Evolutionary conservation across 2,113 vertebrate species (phyloP), one percentile per base, ranked within the genome.

Genomic region (Suricata suricatta): DNA sequence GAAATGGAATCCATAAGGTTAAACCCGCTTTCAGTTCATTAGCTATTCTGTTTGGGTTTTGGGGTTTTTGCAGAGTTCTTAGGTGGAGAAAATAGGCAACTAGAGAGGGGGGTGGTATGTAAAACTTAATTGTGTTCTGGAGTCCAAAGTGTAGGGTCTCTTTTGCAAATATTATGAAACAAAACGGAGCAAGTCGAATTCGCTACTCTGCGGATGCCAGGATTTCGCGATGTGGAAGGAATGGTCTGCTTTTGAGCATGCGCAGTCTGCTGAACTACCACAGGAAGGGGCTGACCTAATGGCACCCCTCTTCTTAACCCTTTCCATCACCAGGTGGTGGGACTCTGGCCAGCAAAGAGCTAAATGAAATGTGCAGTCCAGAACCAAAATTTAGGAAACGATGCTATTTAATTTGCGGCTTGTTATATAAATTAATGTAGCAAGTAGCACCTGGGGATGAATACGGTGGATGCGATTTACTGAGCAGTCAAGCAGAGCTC

Each of bases 81-180:
- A 93, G 96, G 85, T 95, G 96, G 93, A 96, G 97, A 96, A 98
- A 98, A 68, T 77, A 91, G 97, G 90, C 97, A 79, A 91, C 97
- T 81, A 86, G 95, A 98, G 72, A 98, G 86, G 90, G 96, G 90
- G 41, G 88, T 96, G 88, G 98, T 95, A 96, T 88, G 71, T 86
- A 97, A 71, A 98, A 98, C 95, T 98, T 92, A 97, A 96, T 97
- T 97, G 85, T 98, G 72, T 97, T 60, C 57, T 82, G 3, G 44
- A 96, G 88, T 92, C 0, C 21, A 97, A 97, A 98, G 96, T n/a
- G 35, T 96, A 88, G 72, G 81, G 96, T 97, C 98, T 98, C 98
- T 98, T 98, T 98, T 74, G 98, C 98, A 98, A 98, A 97, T 97
- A 97, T 97, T 98, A 97, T 96, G 93, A 95, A 97, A 86, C 94